Percentiles rank a stretch among this genome's conserved stretches.
Conservation (phyloP, 2,113 vertebrate species). For the Oreochromis niloticus region DNA sequence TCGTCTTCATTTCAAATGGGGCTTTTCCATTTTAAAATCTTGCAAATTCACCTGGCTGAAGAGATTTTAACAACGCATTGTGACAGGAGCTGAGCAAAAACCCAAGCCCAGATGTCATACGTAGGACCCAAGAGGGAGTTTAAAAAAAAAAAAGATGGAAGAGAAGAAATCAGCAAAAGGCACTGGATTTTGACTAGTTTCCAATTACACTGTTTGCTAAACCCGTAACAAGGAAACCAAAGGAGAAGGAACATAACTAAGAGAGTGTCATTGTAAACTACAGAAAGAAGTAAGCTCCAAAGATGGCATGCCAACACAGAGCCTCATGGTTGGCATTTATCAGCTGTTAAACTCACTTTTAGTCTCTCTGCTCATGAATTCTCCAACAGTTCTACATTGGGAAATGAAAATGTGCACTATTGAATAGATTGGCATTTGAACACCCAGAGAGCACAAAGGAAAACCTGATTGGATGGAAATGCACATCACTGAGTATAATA, state of each 20-base stretch:
- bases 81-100: neutral
- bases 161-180: neutral
- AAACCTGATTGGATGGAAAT: conserved; percentile 70
- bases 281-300: neutral
- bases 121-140: neutral
- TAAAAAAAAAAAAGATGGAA: neutral
- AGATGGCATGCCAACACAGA: neutral
- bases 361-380: conserved; percentile 41
- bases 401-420: conserved; percentile 68
- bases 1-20: neutral
- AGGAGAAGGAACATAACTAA: neutral
- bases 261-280: neutral
- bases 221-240: neutral
- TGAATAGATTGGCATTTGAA: conserved; percentile 72
- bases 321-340: conserved; percentile 36
- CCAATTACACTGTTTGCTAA: neutral
- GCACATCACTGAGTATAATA: conserved; percentile 63
- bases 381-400: conserved; percentile 37
- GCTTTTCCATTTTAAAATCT: conserved; percentile 7
- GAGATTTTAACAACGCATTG: neutral
- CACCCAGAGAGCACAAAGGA: conserved; percentile 61
- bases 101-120: neutral
- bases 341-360: conserved; percentile 38
- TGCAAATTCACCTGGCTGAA: neutral
- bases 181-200: neutral